These are phyloP conservation scores for Falco biarmicus DNA, from an alignment of 2,797 vertebrate genomes.

Conservation along the genomic window DNA sequence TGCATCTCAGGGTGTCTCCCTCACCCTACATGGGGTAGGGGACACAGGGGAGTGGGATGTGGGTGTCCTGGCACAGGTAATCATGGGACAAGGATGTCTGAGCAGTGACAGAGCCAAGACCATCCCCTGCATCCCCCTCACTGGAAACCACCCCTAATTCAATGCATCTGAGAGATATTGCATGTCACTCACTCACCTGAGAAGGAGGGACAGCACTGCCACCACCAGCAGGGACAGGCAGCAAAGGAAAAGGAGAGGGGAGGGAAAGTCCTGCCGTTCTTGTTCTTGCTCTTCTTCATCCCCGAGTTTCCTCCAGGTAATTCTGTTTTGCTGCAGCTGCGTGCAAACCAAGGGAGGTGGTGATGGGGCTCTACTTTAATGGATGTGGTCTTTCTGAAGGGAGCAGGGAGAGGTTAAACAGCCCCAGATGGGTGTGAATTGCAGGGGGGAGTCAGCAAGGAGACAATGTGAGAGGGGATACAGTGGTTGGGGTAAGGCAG, in stretches of 20 bases:
- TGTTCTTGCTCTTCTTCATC: too few relatives aligned
- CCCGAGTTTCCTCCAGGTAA: background rate
- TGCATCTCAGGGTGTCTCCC: background rate
- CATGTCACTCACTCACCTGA: background rate
- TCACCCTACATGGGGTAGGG: rapidly evolving
- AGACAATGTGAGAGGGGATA: rapidly evolving
- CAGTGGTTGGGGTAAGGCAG: background rate
- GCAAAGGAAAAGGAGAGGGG: rapidly evolving
- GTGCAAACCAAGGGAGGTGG: background rate
- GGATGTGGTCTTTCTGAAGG: background rate
- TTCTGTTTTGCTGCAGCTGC: background rate
- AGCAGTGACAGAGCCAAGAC: background rate
- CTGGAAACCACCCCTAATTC: background rate
- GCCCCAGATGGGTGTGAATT: background rate
- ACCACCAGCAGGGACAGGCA: rapidly evolving
- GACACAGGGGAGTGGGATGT: rapidly evolving
- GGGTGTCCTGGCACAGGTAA: background rate
- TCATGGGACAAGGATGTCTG: too few relatives aligned
- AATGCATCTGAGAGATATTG: rapidly evolving
- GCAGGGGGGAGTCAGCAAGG: background rate
- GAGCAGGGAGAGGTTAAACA: background rate
- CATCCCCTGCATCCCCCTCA: background rate
- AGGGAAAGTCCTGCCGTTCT: too few relatives aligned
- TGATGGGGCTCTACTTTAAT: background rate
- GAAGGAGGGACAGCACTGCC: too few relatives aligned